Base-by-base conservation (phyloP, 2,888 invertebrate genomes). In the Spodoptera littoralis region DNA sequence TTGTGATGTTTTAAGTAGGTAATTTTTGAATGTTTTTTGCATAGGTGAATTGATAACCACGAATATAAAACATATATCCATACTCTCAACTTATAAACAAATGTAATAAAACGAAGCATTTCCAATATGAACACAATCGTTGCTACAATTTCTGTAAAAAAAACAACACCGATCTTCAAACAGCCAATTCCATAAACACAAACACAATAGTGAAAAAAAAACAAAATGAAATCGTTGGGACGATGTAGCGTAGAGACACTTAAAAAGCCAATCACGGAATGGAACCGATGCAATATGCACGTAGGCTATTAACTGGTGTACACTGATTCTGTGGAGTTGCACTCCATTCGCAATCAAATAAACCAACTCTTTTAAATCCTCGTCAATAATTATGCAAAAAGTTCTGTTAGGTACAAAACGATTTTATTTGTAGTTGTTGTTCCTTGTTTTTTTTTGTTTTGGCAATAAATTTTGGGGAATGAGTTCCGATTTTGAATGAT, bases 211-310 rank as follows among this genome's bases (percentile, higher is more conserved):
- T 41, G 36, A 46, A 62, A 67, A 65, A 60, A 73, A 62, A 65
- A 65, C 12, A 24, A 8, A 30, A 47, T 22, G 12, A 11, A 11
- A 47, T 22, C 11, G 22, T 11, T 11, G 11, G 36, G 44, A 59
- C 53, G 22, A 2, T 56, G 57, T 51, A 69, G 62, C 30, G 61
- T 53, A 66, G 59, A 66, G 71, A 70, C 75, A 79, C 73, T 79
- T 79, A 68, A 81, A 81, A 84, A 82, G 77, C 81, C 82, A 87
- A 88, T 88, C 87, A 84, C 70, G 77, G 72, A 82, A 86, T 83
- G 83, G 84, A 80, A 51, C 61, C 81, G 73, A 81, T 84, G 84
- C 86, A 86, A 82, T 85, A 84, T 87, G 84, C 86, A 88, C 80
- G 82, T 83, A 82, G 75, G 76, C 84, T 80, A 83, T 88, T 87